These are phyloP conservation scores for Pseudomugil gertrudae DNA, from an alignment of 2,797 vertebrate genomes.

Conservation along the genomic window DNA sequence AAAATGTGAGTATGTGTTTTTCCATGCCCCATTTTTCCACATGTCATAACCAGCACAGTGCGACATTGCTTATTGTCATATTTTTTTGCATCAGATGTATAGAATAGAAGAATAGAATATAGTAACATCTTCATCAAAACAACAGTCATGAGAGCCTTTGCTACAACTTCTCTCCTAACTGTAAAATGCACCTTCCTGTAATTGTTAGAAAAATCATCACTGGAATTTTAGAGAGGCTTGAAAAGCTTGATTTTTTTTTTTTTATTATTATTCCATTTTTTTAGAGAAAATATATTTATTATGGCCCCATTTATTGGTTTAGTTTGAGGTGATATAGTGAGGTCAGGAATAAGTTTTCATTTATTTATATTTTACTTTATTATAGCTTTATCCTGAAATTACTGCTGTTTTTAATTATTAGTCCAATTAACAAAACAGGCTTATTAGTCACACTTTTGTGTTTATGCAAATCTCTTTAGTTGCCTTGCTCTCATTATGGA, in stretches of 20 bases:
- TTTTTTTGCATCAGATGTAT: neutral
- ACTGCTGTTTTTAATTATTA: neutral
- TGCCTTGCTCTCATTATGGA: neutral
- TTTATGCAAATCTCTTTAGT: neutral
- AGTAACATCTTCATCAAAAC: neutral
- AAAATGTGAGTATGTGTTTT: neutral
- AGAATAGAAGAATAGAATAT: no score
- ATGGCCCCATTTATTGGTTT: no score
- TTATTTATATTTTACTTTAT: neutral
- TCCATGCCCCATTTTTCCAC: neutral
- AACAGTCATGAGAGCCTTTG: neutral
- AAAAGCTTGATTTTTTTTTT: slow-evolving; percentile 21
- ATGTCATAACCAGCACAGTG: neutral
- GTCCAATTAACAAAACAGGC: neutral
- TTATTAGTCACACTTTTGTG: neutral
- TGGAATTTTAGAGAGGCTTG: slow-evolving; percentile 17
- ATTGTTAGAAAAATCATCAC: neutral
- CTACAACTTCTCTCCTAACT: slow-evolving; percentile 4
- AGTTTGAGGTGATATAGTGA: no score
- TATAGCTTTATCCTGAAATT: neutral
- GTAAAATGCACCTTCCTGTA: neutral
- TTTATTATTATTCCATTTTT: no score
- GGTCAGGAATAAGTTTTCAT: no score
- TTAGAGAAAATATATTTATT: neutral
- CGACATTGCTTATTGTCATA: neutral